Evolutionary conservation across 1,140 invertebrate species (phyloP).

Genomic region (Diorhabda carinulata): DNA sequence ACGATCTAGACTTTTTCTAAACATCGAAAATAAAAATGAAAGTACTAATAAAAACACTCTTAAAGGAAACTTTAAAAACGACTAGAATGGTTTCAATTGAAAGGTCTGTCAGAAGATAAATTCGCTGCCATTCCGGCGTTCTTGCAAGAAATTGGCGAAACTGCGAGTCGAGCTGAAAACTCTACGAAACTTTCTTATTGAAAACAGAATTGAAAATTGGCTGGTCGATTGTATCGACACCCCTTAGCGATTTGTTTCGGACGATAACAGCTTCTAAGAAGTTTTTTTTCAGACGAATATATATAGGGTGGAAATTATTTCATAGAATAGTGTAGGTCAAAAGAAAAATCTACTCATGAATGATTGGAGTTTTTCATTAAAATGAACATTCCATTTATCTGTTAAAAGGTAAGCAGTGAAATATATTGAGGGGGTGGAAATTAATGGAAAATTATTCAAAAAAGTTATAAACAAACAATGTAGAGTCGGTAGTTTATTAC

Average conservation of each 20-base stretch:
- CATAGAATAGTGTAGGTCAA: no score
- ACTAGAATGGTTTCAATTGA: slow-evolving; percentile 22
- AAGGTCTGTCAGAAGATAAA: slow-evolving; percentile 26
- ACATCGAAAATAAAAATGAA: neutral
- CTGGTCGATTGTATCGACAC: slow-evolving; percentile 27
- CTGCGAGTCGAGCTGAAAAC: neutral
- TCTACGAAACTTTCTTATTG: slow-evolving; percentile 15
- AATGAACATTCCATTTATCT: no score
- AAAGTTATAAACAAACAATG: no score
- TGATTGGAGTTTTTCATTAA: no score
- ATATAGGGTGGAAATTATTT: no score
- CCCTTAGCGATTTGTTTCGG: slow-evolving; percentile 37
- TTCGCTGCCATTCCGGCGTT: slow-evolving; percentile 24
- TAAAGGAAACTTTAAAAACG: slow-evolving; percentile 14
- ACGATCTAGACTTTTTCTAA: no score
- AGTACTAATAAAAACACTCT: neutral
- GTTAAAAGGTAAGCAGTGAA: no score
- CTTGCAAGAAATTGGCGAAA: slow-evolving; percentile 24
- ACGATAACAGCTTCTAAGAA: slow-evolving; percentile 34
- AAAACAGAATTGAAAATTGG: slow-evolving; percentile 14
- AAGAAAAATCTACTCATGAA: no score
- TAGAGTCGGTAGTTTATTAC: no score
- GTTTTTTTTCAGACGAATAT: slow-evolving; percentile 20
- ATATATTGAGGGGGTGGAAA: no score
- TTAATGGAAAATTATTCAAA: no score